These are phyloP conservation scores for Apolygus lucorum DNA, from an alignment of 1,140 invertebrate genomes.

Conservation along the genomic window DNA sequence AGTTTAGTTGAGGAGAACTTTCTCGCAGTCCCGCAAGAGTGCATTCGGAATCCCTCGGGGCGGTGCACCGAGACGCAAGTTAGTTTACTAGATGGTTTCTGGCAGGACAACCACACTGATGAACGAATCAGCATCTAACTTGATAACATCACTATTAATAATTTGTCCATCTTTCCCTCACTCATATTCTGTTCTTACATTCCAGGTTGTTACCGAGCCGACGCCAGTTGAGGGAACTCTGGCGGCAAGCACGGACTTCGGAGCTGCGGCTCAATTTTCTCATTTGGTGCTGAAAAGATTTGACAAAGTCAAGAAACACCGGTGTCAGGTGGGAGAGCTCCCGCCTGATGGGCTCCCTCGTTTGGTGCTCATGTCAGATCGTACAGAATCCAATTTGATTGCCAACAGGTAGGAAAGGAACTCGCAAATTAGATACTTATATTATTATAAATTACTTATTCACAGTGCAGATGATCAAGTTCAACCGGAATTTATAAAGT, in stretches of 20 bases:
- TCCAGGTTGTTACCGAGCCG: conserved; percentile 46
- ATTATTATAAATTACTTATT: neutral
- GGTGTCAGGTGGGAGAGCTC: conserved; percentile 5
- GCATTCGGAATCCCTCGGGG: too few relatives aligned
- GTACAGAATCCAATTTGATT: conserved; percentile 23
- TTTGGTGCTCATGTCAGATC: conserved; percentile 32
- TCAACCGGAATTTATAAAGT: neutral
- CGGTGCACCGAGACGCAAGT: too few relatives aligned
- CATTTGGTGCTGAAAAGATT: conserved; percentile 44
- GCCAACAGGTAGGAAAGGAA: neutral
- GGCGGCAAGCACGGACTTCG: conserved; percentile 52
- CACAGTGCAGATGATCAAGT: neutral
- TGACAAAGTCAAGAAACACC: conserved; percentile 25
- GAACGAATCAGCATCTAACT: too few relatives aligned
- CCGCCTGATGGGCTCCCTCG: conserved; percentile 32
- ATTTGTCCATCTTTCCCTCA: too few relatives aligned
- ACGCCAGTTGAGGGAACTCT: conserved; percentile 41
- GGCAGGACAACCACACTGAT: too few relatives aligned
- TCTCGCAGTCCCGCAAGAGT: too few relatives aligned
- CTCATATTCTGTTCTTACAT: too few relatives aligned
- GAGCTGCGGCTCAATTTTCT: conserved; percentile 54
- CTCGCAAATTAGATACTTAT: neutral
- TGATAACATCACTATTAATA: too few relatives aligned
- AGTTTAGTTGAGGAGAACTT: too few relatives aligned
- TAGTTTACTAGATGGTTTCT: too few relatives aligned